phyloP scores from a whole-genome alignment of 2,888 invertebrate genomes.

The Balanococcus diminutus region DNA sequence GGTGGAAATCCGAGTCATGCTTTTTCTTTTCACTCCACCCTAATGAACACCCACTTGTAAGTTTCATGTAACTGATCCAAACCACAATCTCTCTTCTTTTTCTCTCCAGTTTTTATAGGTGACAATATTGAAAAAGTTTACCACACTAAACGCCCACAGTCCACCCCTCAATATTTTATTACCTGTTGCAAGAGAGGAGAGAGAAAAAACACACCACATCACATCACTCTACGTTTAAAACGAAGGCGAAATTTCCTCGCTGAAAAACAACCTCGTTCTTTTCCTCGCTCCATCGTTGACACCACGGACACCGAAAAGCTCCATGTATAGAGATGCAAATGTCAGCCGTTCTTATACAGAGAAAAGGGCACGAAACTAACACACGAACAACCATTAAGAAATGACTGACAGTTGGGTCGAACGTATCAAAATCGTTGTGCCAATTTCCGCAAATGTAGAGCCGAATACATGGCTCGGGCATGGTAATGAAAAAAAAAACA shows the following conservation, averaged over 20 bases:
- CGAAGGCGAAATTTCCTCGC: neutral
- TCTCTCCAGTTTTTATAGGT: too few relatives aligned
- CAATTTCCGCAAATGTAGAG: neutral
- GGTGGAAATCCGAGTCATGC: too few relatives aligned
- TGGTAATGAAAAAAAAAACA: neutral
- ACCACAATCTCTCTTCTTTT: too few relatives aligned
- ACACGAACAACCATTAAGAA: neutral
- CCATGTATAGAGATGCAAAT: neutral
- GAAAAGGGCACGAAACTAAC: neutral
- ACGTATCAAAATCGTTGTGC: constrained; percentile 10
- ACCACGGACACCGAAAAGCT: neutral
- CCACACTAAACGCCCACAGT: neutral
- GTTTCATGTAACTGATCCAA: too few relatives aligned
- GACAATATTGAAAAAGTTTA: neutral
- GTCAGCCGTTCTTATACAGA: neutral
- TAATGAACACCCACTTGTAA: too few relatives aligned
- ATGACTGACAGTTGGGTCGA: constrained; percentile 6
- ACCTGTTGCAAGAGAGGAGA: neutral
- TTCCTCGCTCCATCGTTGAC: neutral
- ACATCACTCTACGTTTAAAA: neutral
- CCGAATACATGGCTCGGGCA: neutral
- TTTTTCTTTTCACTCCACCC: too few relatives aligned
- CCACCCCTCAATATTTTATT: neutral
- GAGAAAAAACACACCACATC: neutral
- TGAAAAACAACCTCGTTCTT: neutral